phyloP scores from a whole-genome alignment of 37 sponge, comb jelly and placozoan genomes.

The Ianthella basta region DNA sequence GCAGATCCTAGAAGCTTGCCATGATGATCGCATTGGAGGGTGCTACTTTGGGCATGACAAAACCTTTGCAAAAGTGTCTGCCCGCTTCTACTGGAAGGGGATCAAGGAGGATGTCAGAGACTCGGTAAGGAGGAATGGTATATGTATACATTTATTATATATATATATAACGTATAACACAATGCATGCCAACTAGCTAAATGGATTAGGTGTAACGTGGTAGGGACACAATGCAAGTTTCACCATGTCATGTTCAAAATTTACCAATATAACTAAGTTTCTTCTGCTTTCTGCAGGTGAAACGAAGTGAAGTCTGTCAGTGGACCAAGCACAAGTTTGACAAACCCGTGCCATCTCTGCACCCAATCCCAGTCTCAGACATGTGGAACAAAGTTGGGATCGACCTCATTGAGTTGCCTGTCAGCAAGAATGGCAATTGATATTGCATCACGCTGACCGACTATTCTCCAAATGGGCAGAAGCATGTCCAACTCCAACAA shows the following conservation, averaged over 20 bases:
- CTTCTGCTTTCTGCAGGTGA: conserved; percentile 15
- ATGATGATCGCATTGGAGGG: neutral
- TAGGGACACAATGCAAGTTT: neutral
- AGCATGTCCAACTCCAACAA: conserved; percentile 12
- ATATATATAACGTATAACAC: neutral
- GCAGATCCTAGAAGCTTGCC: conserved; percentile 39
- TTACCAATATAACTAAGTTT: neutral
- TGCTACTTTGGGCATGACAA: conserved; percentile 22
- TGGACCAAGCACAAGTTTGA: conserved; percentile 23
- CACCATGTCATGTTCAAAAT: neutral
- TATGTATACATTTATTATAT: neutral
- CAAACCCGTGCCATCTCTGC: conserved; percentile 32
- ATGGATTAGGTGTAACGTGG: neutral
- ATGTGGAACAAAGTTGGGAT: conserved; percentile 39
- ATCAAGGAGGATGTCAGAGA: conserved; percentile 26
- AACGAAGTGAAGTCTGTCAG: conserved; percentile 34
- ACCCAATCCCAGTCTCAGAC: conserved; percentile 26
- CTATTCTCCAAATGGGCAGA: conserved; percentile 40
- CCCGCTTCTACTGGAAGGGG: conserved; percentile 36
- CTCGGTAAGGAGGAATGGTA: neutral
- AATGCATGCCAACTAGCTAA: neutral
- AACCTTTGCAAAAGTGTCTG: conserved; percentile 16
- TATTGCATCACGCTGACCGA: conserved; percentile 31
- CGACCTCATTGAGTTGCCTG: conserved; percentile 45
- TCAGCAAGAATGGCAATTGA: neutral